These are phyloP conservation scores for Notarius lentiginosus DNA, from an alignment of 2,113 vertebrate genomes.

Conservation along the genomic window DNA sequence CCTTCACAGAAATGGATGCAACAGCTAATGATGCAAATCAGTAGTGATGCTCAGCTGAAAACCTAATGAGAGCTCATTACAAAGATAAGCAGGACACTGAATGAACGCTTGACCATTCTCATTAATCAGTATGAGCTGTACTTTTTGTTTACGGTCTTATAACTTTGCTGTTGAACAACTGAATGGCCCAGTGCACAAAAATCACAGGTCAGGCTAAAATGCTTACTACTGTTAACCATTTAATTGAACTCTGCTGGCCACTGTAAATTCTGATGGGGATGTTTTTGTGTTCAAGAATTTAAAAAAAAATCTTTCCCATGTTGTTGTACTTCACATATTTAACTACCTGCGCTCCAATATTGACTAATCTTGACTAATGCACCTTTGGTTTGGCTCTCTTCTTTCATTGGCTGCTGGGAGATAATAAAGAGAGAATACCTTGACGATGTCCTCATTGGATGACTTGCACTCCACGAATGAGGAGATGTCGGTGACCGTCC, in stretches of 20 bases:
- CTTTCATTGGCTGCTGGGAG: neutral
- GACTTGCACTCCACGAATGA: constrained; percentile 89
- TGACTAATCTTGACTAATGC: neutral
- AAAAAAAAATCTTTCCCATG: neutral
- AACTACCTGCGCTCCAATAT: neutral
- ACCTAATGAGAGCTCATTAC: neutral
- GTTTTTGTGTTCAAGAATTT: neutral
- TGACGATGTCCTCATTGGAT: constrained; percentile 94
- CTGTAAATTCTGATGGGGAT: neutral
- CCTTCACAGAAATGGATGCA: neutral
- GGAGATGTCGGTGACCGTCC: constrained; percentile 83
- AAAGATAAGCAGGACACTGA: neutral
- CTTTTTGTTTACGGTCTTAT: neutral
- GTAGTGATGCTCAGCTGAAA: neutral
- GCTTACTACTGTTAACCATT: neutral
- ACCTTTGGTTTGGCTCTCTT: neutral
- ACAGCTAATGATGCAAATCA: neutral
- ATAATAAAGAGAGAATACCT: constrained; percentile 72
- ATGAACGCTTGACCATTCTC: neutral
- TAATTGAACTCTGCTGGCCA: neutral
- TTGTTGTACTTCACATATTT: neutral
- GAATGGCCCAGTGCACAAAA: neutral
- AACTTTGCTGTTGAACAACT: neutral
- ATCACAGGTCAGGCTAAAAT: neutral
- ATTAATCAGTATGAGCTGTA: neutral